Percentiles rank a stretch among this genome's conserved stretches.
These are phyloP conservation scores for Oncorhynchus masou DNA, from an alignment of 2,113 vertebrate genomes.

Conservation along the genomic window DNA sequence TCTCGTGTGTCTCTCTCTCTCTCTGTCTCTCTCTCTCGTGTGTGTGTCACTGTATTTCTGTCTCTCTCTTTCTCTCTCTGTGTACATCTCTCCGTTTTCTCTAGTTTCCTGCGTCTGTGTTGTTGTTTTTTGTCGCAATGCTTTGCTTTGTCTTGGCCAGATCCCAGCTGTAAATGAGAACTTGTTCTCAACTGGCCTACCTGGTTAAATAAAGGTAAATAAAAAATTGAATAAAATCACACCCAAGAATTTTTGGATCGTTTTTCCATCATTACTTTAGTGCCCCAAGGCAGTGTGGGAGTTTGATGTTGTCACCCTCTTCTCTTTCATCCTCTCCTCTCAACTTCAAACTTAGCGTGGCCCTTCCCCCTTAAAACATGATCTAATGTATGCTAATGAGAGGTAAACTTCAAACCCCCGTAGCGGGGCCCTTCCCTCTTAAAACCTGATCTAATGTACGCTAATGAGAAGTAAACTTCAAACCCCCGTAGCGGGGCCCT, in stretches of 20 bases:
- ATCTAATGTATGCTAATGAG: too few relatives aligned
- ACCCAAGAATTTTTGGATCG: neutral
- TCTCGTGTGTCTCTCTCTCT: neutral
- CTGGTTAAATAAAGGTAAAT: too few relatives aligned
- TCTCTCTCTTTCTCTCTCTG: neutral
- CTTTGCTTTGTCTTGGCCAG: too few relatives aligned
- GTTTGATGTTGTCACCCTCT: conserved; percentile 4
- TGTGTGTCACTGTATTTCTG: conserved; percentile 14
- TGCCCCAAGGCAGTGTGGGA: neutral
- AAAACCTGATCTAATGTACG: neutral
- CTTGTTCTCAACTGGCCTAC: too few relatives aligned
- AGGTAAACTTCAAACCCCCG: neutral
- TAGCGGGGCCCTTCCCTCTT: neutral
- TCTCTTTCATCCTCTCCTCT: neutral
- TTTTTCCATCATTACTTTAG: neutral
- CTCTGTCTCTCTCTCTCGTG: too few relatives aligned
- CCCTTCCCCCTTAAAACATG: too few relatives aligned
- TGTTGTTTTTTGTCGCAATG: too few relatives aligned
- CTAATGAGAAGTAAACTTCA: neutral
- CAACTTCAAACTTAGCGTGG: neutral
- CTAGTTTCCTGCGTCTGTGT: neutral
- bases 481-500: neutral
- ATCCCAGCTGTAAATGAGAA: too few relatives aligned
- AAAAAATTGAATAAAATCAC: too few relatives aligned
- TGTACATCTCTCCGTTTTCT: neutral